A percentile compares a stretch with the other conserved stretches of the same genome.
Evolutionary conservation across 2,113 vertebrate species (phyloP).

Genomic region (Gyps fulvus): DNA sequence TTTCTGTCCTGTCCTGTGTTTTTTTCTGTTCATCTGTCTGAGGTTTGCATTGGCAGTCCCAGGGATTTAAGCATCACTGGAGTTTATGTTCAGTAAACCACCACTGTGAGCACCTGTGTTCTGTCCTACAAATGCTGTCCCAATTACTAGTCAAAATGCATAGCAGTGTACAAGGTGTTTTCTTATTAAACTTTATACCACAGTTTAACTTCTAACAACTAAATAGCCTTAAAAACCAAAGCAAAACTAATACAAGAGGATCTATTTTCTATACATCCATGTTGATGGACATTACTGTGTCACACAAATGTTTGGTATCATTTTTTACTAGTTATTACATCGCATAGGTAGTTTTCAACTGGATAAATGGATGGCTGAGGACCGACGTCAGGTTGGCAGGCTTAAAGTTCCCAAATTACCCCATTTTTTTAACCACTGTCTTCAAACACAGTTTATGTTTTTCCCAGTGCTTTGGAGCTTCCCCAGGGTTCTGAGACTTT

Average conservation of each 20-base stretch:
- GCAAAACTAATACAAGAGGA: background rate
- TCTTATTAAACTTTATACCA: background rate
- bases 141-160: background rate
- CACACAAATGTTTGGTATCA: accelerated
- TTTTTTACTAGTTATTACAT: background rate
- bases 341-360: background rate
- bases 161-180: background rate
- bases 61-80: background rate
- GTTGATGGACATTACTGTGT: background rate
- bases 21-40: background rate
- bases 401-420: background rate
- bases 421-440: background rate
- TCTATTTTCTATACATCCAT: background rate
- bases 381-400: background rate
- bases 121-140: background rate
- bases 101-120: background rate
- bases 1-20: background rate
- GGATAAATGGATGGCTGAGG: background rate
- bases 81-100: background rate
- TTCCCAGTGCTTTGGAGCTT: background rate
- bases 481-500: background rate
- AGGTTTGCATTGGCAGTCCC: background rate
- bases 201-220: background rate
- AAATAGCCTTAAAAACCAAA: background rate
- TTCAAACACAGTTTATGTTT: background rate